Evolutionary conservation across 92 coral and sea anemone species (phyloP), one percentile per base, ranked within the genome.

Genomic region (Plumapathes pennacea): DNA sequence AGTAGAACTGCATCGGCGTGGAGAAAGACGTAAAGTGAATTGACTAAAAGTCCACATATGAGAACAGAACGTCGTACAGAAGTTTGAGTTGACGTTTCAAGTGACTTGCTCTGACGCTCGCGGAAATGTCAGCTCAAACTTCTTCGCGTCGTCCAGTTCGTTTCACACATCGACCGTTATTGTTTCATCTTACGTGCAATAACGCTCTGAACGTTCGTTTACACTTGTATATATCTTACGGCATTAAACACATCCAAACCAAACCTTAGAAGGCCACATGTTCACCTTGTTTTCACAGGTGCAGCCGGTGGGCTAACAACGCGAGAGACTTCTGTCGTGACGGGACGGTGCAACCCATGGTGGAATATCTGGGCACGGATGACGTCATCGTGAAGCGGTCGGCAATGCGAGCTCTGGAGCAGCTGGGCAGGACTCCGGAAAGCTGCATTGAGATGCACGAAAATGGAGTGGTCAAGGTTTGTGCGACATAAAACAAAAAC

Each of bases 361-460:
- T 90, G 3, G 84, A 87, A 24, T 90, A 87, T 51, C 74, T 90
- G 37, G 80, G 76, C n/a, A 46, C 76, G 28, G 70, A 74, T 46
- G 97, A 90, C 66, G 59, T 60, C 9, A 64, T 60, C 4, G 62
- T 90, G 3, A 89, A 90, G 57, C 89, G 95, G 9, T 81, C 97
- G 5, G 87, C 97, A 44, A 88, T 90, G 48, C 79, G 91, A 28
- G 97, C 97, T 36, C 88, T 90, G 14, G 72, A 75, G 23, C 91
- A 83, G 58, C 72, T 90, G 31, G 87, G 88, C 30, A 81, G 67
- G 64, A 63, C 63, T 26, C 89, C 97, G 0, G 85, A 81, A 32
- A 88, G 95, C 38, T 90, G 97, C 30, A 85, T 89, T 45, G 79
- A 52, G 50, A 90, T 90, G 85, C 97, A 90, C 44, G 65, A 74